These are phyloP conservation scores for Neoitamus cyanurus DNA, from an alignment of 2,888 invertebrate species.

Conservation along the genomic window DNA sequence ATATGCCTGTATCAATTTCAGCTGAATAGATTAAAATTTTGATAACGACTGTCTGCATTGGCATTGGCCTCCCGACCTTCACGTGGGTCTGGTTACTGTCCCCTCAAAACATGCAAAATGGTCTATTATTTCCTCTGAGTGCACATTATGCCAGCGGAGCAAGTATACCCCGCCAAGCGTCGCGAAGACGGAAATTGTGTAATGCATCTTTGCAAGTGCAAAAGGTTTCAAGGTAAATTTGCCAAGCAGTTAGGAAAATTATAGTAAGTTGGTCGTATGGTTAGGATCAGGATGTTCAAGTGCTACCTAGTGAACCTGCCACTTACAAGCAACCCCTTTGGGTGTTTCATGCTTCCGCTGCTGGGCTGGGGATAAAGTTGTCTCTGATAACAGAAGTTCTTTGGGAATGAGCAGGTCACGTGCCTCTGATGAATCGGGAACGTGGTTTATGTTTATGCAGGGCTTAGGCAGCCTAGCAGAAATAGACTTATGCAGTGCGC, in stretches of 20 bases:
- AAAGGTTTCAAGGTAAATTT: not conserved
- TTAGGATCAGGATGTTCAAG: not conserved
- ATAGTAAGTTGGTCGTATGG: not conserved
- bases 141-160: not conserved
- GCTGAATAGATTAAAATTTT: not conserved
- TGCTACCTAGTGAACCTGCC: not conserved
- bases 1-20: not conserved
- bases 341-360: not conserved
- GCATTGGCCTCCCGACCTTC: not conserved
- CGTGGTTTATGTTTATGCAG: slow-evolving; percentile 18
- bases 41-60: not conserved
- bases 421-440: not conserved
- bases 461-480: not conserved
- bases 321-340: not conserved
- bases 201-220: slow-evolving; percentile 15
- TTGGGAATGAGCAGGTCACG: slow-evolving; percentile 10
- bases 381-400: not conserved
- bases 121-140: not conserved
- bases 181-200: slow-evolving; percentile 7
- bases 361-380: not conserved
- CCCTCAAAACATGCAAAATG: slow-evolving; percentile 16
- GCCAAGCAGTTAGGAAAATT: not conserved
- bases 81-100: slow-evolving; percentile 4
- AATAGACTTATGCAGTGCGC: slow-evolving; percentile 8
- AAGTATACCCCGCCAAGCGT: not conserved